These are phyloP conservation scores for Drosophila obscura DNA, from an alignment of 1,140 invertebrate species.

Conservation along the genomic window DNA sequence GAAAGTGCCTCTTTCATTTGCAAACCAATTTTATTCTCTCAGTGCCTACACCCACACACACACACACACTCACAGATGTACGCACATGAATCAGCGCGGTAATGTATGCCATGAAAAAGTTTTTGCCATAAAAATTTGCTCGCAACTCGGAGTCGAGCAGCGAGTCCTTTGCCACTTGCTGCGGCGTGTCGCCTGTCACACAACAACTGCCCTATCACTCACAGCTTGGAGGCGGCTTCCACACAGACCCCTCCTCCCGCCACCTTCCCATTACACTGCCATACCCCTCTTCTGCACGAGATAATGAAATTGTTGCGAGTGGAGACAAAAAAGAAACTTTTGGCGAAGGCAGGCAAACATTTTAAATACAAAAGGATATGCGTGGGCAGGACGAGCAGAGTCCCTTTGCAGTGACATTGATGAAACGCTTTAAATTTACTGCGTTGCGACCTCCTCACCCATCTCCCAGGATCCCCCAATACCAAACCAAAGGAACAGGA, in stretches of 20 bases:
- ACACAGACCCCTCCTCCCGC: constrained; percentile 8
- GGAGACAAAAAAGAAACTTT: constrained; percentile 58
- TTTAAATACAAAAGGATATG: constrained; percentile 82
- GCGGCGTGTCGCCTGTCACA: constrained; percentile 62
- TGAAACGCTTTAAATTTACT: constrained; percentile 80
- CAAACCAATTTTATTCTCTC: no score
- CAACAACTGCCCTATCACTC: constrained; percentile 68
- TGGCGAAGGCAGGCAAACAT: constrained; percentile 71
- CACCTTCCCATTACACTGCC: constrained; percentile 1
- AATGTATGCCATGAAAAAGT: constrained; percentile 62
- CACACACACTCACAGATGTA: neutral
- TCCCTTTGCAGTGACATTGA: constrained; percentile 73
- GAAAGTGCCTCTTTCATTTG: no score
- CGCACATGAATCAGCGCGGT: constrained; percentile 42
- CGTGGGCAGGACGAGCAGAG: constrained; percentile 63
- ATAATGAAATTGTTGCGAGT: constrained; percentile 77
- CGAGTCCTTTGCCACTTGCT: constrained; percentile 51
- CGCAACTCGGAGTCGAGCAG: constrained; percentile 20
- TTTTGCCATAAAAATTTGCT: constrained; percentile 71
- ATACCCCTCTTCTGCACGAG: constrained; percentile 41
- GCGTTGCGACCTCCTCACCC: constrained; percentile 36
- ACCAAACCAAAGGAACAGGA: neutral
- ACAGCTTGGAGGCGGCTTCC: constrained; percentile 19
- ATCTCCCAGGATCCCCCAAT: neutral
- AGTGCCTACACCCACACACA: constrained; percentile 2